Conservation (phyloP, 1,140 invertebrate species). For the Drosophila novamexicana region DNA sequence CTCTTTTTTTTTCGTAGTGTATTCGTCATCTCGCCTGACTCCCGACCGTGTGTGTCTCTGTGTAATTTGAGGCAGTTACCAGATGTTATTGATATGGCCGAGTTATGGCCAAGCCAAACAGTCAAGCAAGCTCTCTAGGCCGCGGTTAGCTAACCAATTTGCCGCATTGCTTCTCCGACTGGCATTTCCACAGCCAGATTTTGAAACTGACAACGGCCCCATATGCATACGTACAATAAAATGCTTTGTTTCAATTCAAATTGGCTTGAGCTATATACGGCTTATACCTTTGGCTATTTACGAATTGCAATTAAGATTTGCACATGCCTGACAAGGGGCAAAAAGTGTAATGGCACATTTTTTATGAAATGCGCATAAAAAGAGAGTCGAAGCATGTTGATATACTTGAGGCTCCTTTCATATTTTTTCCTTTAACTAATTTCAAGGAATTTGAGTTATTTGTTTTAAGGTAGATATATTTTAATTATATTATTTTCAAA, state of each 20-base stretch:
- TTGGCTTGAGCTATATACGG: constrained; percentile 3
- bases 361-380: not conserved
- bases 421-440: no score
- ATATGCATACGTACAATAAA: constrained; percentile 16
- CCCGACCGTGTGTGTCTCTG: not conserved
- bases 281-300: not conserved
- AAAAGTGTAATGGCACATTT: not conserved
- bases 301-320: not conserved
- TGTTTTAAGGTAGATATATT: no score
- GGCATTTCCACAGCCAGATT: constrained; percentile 23
- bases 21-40: constrained; percentile 20
- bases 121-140: constrained; percentile 49
- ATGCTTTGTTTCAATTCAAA: constrained; percentile 26
- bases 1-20: constrained; percentile 1
- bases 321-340: no score
- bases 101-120: constrained; percentile 13
- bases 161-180: constrained; percentile 1
- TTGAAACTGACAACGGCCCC: constrained; percentile 11
- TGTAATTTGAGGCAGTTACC: constrained; percentile 16
- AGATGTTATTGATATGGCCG: constrained; percentile 45
- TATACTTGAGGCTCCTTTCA: no score
- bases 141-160: constrained; percentile 33
- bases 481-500: no score
- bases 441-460: no score
- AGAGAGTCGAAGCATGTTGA: not conserved